These are phyloP conservation scores for Micronycteris hirsuta DNA, from an alignment of 2,113 vertebrate species.

Conservation along the genomic window DNA sequence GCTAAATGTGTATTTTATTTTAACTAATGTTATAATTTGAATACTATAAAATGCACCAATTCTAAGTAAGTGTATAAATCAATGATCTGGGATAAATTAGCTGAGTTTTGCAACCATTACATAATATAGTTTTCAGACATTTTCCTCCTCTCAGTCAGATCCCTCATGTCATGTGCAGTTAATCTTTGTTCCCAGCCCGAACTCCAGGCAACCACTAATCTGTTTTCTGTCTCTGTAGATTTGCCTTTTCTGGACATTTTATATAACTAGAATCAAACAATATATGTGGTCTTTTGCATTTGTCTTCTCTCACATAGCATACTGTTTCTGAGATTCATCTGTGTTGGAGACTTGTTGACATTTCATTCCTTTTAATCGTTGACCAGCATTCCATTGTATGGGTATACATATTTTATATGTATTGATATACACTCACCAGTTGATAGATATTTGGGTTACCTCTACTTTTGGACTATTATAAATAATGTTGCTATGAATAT, in stretches of 20 bases:
- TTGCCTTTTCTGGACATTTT: background rate
- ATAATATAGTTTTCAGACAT: background rate
- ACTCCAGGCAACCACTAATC: background rate
- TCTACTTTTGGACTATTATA: background rate
- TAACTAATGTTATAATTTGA: background rate
- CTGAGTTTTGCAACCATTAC: background rate
- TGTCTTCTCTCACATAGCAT: background rate
- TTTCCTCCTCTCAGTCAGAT: background rate
- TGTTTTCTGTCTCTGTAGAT: background rate
- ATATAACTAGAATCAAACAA: background rate
- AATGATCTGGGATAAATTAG: background rate
- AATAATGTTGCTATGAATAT: background rate
- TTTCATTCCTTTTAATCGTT: background rate
- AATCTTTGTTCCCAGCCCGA: background rate
- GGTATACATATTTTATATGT: background rate
- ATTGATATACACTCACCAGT: background rate
- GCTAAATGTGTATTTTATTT: background rate
- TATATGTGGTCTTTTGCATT: background rate
- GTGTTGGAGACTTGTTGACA: background rate
- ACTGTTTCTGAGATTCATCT: background rate
- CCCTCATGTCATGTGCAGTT: background rate
- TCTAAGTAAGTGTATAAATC: background rate
- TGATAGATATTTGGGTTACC: background rate
- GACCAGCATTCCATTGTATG: background rate
- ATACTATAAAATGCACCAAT: background rate